Evolutionary conservation across 2,888 invertebrate genomes (phyloP).

Genomic region (Myopa testacea): DNA sequence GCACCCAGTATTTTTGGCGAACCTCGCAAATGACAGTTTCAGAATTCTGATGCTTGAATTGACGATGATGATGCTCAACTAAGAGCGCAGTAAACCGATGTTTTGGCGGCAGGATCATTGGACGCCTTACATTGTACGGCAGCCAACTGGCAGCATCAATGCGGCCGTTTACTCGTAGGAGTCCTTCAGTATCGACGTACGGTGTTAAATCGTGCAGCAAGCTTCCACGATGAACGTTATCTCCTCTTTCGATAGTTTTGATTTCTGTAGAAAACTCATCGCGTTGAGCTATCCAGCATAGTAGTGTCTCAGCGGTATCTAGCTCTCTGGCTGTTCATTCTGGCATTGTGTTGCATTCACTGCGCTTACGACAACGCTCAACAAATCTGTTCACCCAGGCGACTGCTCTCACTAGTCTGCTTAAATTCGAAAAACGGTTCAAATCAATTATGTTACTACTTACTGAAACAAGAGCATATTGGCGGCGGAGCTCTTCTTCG

Average conservation of each 20-base stretch:
- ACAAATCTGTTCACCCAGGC: constrained; percentile 14
- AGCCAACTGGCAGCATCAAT: constrained; percentile 40
- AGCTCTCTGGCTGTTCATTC: too few species aligned
- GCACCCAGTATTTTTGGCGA: constrained; percentile 28
- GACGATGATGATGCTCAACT: constrained; percentile 9
- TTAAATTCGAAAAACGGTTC: constrained; percentile 26
- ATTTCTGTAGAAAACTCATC: not conserved
- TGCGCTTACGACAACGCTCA: not conserved
- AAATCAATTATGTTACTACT: constrained; percentile 22
- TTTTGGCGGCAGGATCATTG: constrained; percentile 32
- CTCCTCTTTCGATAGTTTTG: not conserved
- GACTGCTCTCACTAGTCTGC: constrained; percentile 13
- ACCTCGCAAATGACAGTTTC: constrained; percentile 33
- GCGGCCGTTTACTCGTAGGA: constrained; percentile 35
- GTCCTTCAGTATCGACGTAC: constrained; percentile 35
- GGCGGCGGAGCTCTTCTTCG: constrained; percentile 22
- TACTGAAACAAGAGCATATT: constrained; percentile 9
- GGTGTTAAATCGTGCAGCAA: constrained; percentile 26
- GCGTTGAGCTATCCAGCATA: not conserved
- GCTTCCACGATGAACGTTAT: not conserved
- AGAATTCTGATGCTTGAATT: constrained; percentile 38
- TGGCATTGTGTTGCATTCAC: not conserved
- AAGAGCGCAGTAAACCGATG: constrained; percentile 29
- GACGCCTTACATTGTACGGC: constrained; percentile 26
- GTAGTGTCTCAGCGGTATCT: too few species aligned